Evolutionary conservation across 37 sponge, comb jelly and placozoan genomes (phyloP).

Genomic region (Amphimedon queenslandica): DNA sequence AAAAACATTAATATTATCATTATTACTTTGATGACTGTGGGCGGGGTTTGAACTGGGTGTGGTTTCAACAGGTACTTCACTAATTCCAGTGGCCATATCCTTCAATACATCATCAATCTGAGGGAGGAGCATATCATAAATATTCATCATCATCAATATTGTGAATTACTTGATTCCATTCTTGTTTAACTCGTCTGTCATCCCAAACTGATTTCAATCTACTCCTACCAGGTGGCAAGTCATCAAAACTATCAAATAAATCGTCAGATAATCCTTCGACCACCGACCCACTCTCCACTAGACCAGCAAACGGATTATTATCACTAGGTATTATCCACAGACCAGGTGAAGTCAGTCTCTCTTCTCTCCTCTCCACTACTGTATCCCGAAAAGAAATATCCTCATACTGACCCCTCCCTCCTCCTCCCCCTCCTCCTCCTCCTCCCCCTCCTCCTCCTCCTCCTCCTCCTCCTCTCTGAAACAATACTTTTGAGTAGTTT

Average conservation of each 20-base stretch:
- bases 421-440: neutral
- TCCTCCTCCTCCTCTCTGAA: neutral
- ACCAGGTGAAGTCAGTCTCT: neutral
- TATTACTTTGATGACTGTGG: neutral
- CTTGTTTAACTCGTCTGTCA: constrained; percentile 20
- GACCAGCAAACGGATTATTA: constrained; percentile 46
- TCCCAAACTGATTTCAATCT: constrained; percentile 29
- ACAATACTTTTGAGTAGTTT: neutral
- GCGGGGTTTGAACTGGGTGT: neutral
- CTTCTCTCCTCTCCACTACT: neutral
- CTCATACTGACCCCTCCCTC: neutral
- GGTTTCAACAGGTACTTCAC: no score
- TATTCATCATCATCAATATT: no score
- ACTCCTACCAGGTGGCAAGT: neutral
- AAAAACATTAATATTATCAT: neutral
- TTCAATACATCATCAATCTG: constrained; percentile 48
- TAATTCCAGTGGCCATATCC: constrained; percentile 12
- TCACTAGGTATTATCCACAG: neutral
- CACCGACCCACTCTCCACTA: constrained; percentile 12
- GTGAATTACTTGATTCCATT: constrained; percentile 55
- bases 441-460: neutral
- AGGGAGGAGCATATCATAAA: no score
- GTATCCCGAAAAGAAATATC: no score
- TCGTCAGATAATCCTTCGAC: neutral
- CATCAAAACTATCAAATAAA: neutral